Evolutionary conservation across 2,113 vertebrate genomes (phyloP).

Genomic region (Phoxinus phoxinus): DNA sequence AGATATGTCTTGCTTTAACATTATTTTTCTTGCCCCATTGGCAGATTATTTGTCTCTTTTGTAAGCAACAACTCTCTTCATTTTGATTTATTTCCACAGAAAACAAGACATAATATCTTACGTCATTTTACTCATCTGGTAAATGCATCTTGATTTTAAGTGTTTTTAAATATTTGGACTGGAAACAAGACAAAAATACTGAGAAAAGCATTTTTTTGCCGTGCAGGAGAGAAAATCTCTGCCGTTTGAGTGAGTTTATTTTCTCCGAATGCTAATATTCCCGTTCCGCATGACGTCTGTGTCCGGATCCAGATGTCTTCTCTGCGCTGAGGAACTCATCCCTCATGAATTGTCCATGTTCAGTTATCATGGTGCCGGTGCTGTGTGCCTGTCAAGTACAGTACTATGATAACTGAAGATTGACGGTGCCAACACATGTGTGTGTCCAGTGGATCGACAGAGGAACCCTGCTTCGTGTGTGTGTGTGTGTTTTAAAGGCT

Average conservation of each 20-base stretch:
- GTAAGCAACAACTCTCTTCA: no score
- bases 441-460: background rate
- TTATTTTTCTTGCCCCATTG: no score
- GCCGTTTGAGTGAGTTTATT: background rate
- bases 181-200: no score
- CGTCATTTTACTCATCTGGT: no score
- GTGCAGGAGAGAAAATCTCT: no score
- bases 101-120: no score
- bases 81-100: no score
- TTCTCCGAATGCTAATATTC: background rate
- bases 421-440: slow-evolving; percentile 92
- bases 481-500: background rate
- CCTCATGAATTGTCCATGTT: slow-evolving; percentile 97
- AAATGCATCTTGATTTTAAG: no score
- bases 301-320: background rate
- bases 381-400: slow-evolving; percentile 98
- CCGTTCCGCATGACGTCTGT: background rate
- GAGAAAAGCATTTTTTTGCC: no score
- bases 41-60: no score
- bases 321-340: background rate
- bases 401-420: slow-evolving; percentile 99
- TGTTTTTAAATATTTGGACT: no score
- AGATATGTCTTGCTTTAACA: no score
- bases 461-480: background rate
- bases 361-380: slow-evolving; percentile 99